These are phyloP conservation scores for Rana temporaria DNA, from an alignment of 2,113 vertebrate species.

Conservation along the genomic window DNA sequence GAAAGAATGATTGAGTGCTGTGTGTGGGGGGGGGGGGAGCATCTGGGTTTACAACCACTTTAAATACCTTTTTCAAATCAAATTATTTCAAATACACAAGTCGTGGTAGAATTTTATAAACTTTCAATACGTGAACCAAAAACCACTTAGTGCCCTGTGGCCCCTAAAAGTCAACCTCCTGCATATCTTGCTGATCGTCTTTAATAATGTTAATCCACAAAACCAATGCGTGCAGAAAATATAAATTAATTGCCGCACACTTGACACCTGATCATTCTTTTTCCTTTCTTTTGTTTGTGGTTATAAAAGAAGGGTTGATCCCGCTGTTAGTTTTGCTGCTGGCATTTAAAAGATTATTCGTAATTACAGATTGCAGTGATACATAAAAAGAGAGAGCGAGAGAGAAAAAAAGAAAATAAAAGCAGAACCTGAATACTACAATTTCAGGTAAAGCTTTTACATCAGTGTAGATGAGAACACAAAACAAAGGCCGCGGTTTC, in stretches of 20 bases:
- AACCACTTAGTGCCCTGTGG: not conserved
- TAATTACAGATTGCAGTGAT: conserved; percentile 60
- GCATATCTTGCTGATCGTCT: not conserved
- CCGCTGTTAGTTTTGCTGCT: conserved; percentile 59
- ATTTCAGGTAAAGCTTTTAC: conserved; percentile 55
- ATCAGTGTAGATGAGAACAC: conserved; percentile 39
- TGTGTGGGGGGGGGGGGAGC: no score
- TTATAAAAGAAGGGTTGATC: conserved; percentile 62
- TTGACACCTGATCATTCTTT: conserved; percentile 56
- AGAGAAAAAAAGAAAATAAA: conserved; percentile 36
- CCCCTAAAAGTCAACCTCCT: not conserved
- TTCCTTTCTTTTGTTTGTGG: conserved; percentile 65
- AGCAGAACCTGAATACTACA: conserved; percentile 55
- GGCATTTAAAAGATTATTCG: conserved; percentile 62
- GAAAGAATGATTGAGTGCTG: no score
- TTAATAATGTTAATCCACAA: not conserved
- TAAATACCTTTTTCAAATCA: not conserved
- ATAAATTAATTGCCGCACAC: conserved; percentile 62
- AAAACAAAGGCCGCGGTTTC: not conserved
- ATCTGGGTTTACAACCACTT: no score
- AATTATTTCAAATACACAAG: not conserved
- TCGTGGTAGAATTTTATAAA: not conserved
- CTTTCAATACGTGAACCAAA: not conserved
- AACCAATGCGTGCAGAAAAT: conserved; percentile 29
- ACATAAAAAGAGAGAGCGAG: not conserved